Percentiles rank a stretch among this genome's conserved stretches.
These are phyloP conservation scores for Drosophila kokeensis DNA, from an alignment of 2,888 invertebrate genomes.

Conservation along the genomic window DNA sequence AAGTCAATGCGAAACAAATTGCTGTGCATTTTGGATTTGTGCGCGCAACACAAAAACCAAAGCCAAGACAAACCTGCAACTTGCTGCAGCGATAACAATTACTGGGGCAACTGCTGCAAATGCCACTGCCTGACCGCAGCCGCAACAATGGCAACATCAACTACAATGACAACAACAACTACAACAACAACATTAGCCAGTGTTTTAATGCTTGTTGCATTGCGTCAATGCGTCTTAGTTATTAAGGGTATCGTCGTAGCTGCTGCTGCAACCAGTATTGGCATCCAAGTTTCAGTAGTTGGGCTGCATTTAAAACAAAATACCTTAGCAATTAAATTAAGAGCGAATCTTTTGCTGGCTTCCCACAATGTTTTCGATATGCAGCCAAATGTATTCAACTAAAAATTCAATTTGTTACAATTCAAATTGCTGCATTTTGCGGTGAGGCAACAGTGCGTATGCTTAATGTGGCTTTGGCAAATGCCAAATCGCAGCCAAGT, in stretches of 20 bases:
- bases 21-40: slow-evolving; percentile 21
- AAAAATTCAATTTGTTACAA: slow-evolving; percentile 16
- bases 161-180: slow-evolving; percentile 1
- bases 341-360: neutral
- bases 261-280: neutral
- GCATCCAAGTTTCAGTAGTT: neutral
- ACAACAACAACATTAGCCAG: slow-evolving; percentile 23
- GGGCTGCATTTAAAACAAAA: neutral
- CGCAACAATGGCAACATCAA: slow-evolving; percentile 6
- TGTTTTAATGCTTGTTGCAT: slow-evolving; percentile 53
- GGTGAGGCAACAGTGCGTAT: slow-evolving; percentile 61
- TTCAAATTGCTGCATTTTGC: slow-evolving; percentile 22
- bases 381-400: neutral
- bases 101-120: slow-evolving; percentile 30
- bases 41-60: slow-evolving; percentile 27
- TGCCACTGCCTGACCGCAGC: slow-evolving; percentile 36
- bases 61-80: slow-evolving; percentile 29
- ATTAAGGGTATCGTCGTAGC: slow-evolving; percentile 15
- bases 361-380: neutral
- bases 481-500: slow-evolving; percentile 57
- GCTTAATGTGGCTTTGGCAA: slow-evolving; percentile 63
- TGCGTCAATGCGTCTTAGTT: slow-evolving; percentile 66
- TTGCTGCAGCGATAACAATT: slow-evolving; percentile 44
- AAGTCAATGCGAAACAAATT: slow-evolving; percentile 31
- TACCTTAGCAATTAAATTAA: neutral